Evolutionary conservation across 2,113 vertebrate species (phyloP).

Genomic region (Protomyctophum bolini): DNA sequence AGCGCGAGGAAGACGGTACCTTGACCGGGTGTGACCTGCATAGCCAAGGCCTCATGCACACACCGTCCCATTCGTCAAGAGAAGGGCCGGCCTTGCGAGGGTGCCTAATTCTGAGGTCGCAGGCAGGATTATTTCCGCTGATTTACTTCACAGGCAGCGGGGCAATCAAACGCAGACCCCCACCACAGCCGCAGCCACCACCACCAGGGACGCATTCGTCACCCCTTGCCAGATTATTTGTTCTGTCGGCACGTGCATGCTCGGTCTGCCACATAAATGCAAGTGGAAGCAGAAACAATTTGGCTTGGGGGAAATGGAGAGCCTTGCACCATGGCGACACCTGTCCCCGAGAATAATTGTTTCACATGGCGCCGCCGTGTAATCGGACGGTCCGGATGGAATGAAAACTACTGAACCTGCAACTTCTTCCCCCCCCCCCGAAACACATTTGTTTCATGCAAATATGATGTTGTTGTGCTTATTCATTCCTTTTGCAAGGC

Average conservation of each 20-base stretch:
- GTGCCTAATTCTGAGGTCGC: not conserved
- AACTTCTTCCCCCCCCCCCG: conserved; percentile 29
- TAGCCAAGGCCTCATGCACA: not conserved
- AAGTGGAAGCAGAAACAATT: conserved; percentile 55
- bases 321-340: conserved; percentile 46
- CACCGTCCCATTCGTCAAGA: conserved; percentile 22
- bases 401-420: conserved; percentile 52
- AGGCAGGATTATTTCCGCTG: no score
- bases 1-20: conserved; percentile 22
- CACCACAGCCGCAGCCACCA: conserved; percentile 8
- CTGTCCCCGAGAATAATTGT: conserved; percentile 62
- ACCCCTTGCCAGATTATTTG: conserved; percentile 25
- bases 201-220: not conserved
- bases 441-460: conserved; percentile 45
- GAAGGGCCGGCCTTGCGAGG: not conserved
- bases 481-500: conserved; percentile 23
- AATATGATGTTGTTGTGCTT: conserved; percentile 25
- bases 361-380: conserved; percentile 33
- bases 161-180: conserved; percentile 3
- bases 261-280: conserved; percentile 50
- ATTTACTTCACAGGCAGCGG: no score
- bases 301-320: conserved; percentile 41
- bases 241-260: conserved; percentile 24
- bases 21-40: conserved; percentile 49
- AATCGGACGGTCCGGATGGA: conserved; percentile 21